Evolutionary conservation across 2,113 vertebrate genomes (phyloP), one percentile per base, ranked within the genome.

Genomic region (Melospiza melodia): DNA sequence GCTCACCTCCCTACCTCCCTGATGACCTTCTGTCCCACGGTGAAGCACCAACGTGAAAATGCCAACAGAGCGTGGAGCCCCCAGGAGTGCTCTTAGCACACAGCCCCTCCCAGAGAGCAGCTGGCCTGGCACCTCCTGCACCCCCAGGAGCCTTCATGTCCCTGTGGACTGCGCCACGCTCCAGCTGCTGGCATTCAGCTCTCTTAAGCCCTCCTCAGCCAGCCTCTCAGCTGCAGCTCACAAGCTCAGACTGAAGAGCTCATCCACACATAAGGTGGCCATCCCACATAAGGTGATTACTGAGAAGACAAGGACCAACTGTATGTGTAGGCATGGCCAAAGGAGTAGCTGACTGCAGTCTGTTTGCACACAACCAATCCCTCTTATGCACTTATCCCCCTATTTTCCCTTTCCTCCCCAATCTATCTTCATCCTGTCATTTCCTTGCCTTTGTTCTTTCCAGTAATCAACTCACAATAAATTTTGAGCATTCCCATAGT

Each of bases 61-160:
- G 15, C 28, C 28, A 35, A 8, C 27, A 11, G 27, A 77, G 12
- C 5, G 6, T 51, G 63, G 33, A 48, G 4, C 6, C 11, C 43
- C 51, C 57, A 71, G 41, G 24, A 66, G 46, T 5, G 9, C 14
- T 12, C 41, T 77, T 10, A 67, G 16, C n/a, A 39, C 2, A 1
- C 20, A 43, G n/a, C 43, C 30, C 58, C 77, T 48, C 65, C 23
- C 14, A 12, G 1, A 30, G 5, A 39, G 44, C 33, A 63, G 54
- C 24, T 73, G n/a, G 3, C 10, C 23, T 51, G 1, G 1, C 15
- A 58, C 10, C 18, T 39, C n/a, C 33, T 30, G 10, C 16, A 12
- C 33, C 7, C n/a, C 20, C 54, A 46, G 65, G 49, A 54, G 11
- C 1, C 3, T 61, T 28, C 1, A 5, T 1, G 1, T 39, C 28